Evolutionary conservation across 2,888 invertebrate species (phyloP), one percentile per base, ranked within the genome.

Genomic region (Leptodirus hochenwartii): DNA sequence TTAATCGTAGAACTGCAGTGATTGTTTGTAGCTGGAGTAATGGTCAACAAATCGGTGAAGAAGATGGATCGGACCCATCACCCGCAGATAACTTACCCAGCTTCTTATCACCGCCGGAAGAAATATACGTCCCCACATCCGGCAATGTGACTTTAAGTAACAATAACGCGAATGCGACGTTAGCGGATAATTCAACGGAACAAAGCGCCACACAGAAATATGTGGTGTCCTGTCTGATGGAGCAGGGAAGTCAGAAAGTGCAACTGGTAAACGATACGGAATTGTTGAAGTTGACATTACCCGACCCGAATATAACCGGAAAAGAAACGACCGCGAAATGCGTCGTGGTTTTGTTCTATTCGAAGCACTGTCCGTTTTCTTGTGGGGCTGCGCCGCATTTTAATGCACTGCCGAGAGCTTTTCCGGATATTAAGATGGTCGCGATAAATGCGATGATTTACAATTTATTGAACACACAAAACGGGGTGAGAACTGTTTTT

Each of bases 351-450:
- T 59, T 93, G 41, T 93, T 95, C 56, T 93, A 80, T 53, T 81
- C 91, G 0, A 72, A 74, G 37, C 78, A 79, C 48, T 95, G 95
- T 47, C 76, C 82, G 2, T 91, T 90, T 45, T 88, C 90, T 45
- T 81, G 84, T 11, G 69, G 76, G 48, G 80, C 87, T 5, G 91
- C 90, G 2, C 85, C 85, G 4, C 73, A 85, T 49, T 87, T 77
- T 46, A 95, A 95, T 61, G 82, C 90, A 1, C 52, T 95, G 15
- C 80, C 90, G 2, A 62, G 84, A 45, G 72, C 79, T 3, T 95
- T 82, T 55, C 85, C 88, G 2, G 72, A 75, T 42, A 62, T 96
- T 1, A 78, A 79, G 56, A 69, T 90, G 52, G 77, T 87, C 6
- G 93, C 84, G 3, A 70, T 95, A 11, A 90, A 96, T 61, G 87